phyloP scores from a whole-genome alignment of 2,113 vertebrate genomes.

The Pica pica region DNA sequence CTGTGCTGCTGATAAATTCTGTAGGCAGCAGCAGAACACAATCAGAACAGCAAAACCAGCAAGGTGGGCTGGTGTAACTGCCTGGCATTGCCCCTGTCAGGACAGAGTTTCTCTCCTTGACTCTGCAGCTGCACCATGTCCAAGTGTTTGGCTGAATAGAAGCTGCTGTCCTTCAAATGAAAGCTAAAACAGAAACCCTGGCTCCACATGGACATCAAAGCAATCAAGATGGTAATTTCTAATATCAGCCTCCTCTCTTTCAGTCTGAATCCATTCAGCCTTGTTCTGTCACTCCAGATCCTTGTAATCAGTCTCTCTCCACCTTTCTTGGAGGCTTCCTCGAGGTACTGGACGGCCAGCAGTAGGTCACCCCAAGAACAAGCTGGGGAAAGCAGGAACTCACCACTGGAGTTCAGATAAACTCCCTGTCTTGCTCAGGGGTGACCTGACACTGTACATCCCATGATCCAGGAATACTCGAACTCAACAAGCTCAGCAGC shows the following conservation, averaged over 20 bases:
- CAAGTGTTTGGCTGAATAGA: neutral
- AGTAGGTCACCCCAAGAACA: neutral
- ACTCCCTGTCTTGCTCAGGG: neutral
- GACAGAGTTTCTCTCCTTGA: neutral
- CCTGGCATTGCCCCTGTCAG: neutral
- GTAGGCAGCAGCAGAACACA: neutral
- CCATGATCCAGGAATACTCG: neutral
- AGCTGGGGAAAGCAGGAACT: neutral
- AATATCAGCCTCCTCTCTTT: neutral
- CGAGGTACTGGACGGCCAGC: neutral
- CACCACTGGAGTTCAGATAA: neutral
- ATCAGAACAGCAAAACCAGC: neutral
- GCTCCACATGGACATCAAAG: neutral
- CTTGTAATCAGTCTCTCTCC: neutral
- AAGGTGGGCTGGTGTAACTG: neutral
- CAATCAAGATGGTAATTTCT: neutral
- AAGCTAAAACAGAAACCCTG: neutral
- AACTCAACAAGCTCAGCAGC: neutral
- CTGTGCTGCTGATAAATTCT: neutral
- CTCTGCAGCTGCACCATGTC: neutral
- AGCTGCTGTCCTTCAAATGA: neutral
- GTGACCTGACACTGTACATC: neutral
- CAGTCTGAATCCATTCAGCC: neutral
- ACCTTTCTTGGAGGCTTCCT: neutral
- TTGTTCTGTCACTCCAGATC: neutral